Evolutionary conservation across 2,113 vertebrate species (phyloP).

Genomic region (Jacana jacana): DNA sequence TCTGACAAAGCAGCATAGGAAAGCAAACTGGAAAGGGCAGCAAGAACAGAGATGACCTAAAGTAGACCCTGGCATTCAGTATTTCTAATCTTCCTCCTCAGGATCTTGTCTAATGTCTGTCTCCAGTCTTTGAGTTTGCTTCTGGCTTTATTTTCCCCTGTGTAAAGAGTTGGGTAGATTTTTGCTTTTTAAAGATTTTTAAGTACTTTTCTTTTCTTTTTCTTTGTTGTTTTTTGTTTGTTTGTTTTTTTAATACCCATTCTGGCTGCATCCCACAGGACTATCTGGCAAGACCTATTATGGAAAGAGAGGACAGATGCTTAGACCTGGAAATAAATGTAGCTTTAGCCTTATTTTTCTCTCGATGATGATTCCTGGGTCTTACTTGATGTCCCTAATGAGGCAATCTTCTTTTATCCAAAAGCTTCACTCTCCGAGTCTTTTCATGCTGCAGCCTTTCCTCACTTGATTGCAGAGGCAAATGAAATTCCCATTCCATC

Average conservation of each 20-base stretch:
- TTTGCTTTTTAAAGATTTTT: not conserved
- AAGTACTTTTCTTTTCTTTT: not conserved
- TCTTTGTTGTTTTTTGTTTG: not conserved
- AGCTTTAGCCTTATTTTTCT: not conserved
- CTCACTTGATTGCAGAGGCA: not conserved
- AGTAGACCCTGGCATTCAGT: not conserved
- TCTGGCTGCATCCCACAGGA: not conserved
- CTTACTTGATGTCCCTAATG: not conserved
- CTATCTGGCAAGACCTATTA: not conserved
- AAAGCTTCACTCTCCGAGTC: not conserved
- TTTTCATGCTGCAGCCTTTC: not conserved
- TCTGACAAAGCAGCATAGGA: not conserved
- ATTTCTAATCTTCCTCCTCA: not conserved
- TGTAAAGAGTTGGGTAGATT: not conserved
- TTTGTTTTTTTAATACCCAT: not conserved
- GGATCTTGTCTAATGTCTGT: not conserved
- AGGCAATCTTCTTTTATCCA: not conserved
- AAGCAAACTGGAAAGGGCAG: not conserved
- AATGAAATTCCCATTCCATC: not conserved
- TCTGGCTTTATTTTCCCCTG: not conserved
- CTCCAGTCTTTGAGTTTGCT: not conserved
- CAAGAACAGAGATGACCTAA: not conserved
- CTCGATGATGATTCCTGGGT: not conserved
- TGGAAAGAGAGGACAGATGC: not conserved
- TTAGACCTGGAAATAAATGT: not conserved